These are phyloP conservation scores for Oriolus oriolus DNA, from an alignment of 2,113 vertebrate genomes.

Conservation along the genomic window DNA sequence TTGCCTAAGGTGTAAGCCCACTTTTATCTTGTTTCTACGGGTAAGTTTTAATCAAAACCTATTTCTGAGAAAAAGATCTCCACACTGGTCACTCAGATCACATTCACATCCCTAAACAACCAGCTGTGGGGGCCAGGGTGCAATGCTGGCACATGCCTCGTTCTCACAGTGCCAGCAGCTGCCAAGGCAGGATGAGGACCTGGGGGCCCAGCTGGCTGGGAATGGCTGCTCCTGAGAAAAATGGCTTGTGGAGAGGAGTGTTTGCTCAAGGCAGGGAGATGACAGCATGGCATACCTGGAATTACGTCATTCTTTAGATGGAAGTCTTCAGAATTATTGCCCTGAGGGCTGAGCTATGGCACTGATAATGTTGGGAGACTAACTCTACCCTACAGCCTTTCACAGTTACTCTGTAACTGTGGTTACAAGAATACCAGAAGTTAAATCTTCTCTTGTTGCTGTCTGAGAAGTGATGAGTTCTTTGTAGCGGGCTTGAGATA, in stretches of 20 bases:
- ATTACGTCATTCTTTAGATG: neutral
- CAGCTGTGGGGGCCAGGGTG: rapidly evolving
- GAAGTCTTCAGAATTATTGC: neutral
- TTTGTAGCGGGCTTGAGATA: neutral
- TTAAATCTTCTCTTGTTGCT: neutral
- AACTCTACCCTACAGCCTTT: neutral
- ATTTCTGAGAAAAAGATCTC: neutral
- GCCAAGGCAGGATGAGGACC: neutral
- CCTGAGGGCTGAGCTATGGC: neutral
- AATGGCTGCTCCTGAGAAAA: neutral
- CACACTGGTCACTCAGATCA: rapidly evolving
- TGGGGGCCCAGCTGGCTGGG: rapidly evolving
- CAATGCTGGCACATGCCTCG: rapidly evolving
- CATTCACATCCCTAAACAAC: rapidly evolving
- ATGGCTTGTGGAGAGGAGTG: rapidly evolving
- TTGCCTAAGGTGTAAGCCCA: neutral
- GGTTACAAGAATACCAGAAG: neutral
- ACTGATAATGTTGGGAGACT: neutral
- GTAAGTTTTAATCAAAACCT: neutral
- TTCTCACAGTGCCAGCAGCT: rapidly evolving
- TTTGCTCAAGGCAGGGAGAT: neutral
- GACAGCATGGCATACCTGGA: neutral
- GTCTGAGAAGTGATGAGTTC: neutral
- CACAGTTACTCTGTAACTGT: neutral
- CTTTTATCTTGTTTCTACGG: neutral